phyloP scores from a whole-genome alignment of 1,140 invertebrate genomes.

The Triops longicaudatus region DNA sequence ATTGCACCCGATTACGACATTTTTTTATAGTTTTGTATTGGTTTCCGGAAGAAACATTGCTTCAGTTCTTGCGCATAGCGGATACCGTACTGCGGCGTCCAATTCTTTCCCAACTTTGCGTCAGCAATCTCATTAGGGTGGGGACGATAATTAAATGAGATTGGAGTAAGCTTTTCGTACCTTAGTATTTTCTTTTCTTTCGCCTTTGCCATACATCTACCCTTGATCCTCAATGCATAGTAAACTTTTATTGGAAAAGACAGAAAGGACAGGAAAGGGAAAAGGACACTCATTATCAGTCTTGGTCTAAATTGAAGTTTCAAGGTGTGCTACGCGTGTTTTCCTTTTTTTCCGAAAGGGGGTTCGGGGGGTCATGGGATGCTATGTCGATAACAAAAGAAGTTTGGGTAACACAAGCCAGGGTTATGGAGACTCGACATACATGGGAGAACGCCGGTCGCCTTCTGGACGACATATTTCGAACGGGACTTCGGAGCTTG shows the following conservation, averaged over 20 bases:
- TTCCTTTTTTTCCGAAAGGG: neutral
- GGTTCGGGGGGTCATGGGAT: neutral
- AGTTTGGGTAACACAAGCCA: neutral
- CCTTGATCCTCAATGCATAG: neutral
- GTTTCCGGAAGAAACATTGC: neutral
- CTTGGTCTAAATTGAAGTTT: neutral
- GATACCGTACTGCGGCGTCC: neutral
- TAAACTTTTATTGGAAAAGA: neutral
- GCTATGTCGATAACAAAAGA: constrained; percentile 7
- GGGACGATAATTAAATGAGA: neutral
- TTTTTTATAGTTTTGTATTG: neutral
- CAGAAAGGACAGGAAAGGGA: neutral
- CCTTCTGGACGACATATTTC: constrained; percentile 13
- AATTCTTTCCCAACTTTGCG: neutral
- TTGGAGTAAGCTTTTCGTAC: neutral
- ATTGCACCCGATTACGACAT: neutral
- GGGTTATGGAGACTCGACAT: constrained; percentile 5
- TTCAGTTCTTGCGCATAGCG: neutral
- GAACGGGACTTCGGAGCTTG: constrained; percentile 5
- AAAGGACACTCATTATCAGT: neutral
- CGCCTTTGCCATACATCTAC: neutral
- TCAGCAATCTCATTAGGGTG: neutral
- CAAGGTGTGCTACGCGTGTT: neutral
- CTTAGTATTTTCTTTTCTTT: neutral
- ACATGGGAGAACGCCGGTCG: constrained; percentile 13